Percentiles rank a stretch among this genome's conserved stretches.
Evolutionary conservation across 2,113 vertebrate genomes (phyloP).

Genomic region (Chionomys nivalis): DNA sequence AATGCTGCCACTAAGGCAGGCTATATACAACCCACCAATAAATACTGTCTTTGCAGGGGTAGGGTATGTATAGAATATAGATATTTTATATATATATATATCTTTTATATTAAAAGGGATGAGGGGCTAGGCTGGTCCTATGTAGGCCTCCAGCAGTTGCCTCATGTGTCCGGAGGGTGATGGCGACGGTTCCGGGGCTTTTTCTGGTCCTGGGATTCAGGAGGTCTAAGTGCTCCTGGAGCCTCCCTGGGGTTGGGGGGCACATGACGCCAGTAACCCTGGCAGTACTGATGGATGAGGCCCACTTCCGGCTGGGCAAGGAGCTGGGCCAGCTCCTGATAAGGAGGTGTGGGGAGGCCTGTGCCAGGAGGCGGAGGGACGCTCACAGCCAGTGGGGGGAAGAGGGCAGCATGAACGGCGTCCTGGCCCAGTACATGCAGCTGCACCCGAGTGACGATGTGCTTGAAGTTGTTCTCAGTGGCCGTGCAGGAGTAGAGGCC

Average conservation of each 20-base stretch:
- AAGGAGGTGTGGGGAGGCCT: constrained; percentile 87
- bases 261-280: constrained; percentile 95
- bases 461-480: constrained; percentile 99
- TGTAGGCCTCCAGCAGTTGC: constrained; percentile 79
- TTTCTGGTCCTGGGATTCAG: constrained; percentile 96
- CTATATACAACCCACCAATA: constrained; percentile 95
- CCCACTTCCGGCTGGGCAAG: constrained; percentile 97
- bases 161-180: constrained; percentile 94
- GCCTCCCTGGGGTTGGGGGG: constrained; percentile 88
- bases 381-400: constrained; percentile 87
- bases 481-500: constrained; percentile 97
- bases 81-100: constrained; percentile 85
- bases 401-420: constrained; percentile 92
- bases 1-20: constrained; percentile 67
- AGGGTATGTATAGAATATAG: constrained; percentile 72
- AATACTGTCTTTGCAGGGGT: constrained; percentile 88
- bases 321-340: constrained; percentile 97
- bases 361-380: constrained; percentile 35
- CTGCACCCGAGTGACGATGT: constrained; percentile 94
- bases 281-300: constrained; percentile 99
- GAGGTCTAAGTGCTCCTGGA: constrained; percentile 88
- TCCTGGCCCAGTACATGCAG: constrained; percentile 93
- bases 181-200: constrained; percentile 97
- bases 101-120: constrained; percentile 90
- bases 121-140: constrained; percentile 74